phyloP scores from a whole-genome alignment of 2,113 vertebrate species.

The Hemiprocne comata region DNA sequence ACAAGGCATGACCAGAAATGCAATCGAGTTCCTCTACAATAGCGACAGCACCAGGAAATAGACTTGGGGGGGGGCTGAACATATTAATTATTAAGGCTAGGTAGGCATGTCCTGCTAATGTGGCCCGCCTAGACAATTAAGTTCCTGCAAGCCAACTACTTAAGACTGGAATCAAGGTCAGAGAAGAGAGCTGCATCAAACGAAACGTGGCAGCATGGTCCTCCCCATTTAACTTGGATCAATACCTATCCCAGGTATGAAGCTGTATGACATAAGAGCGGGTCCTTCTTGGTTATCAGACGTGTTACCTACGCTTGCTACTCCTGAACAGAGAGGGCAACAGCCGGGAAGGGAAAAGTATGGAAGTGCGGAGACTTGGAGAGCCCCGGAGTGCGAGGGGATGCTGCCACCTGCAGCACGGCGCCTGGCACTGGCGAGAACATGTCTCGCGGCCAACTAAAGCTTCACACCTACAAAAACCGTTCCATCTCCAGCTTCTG shows the following conservation, averaged over 20 bases:
- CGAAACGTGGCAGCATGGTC: not conserved
- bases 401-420: slow-evolving; percentile 58
- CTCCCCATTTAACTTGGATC: not conserved
- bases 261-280: not conserved
- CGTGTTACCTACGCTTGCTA: accelerated
- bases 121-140: not conserved
- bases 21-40: not conserved
- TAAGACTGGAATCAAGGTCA: not conserved
- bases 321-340: not conserved
- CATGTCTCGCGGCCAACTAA: not conserved
- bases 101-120: not conserved
- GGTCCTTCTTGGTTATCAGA: too few relatives aligned
- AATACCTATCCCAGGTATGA: accelerated
- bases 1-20: not conserved
- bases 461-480: not conserved
- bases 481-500: accelerated
- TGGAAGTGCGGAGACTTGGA: not conserved
- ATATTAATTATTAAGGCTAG: not conserved
- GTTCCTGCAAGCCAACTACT: not conserved
- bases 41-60: not conserved
- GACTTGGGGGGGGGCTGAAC: not conserved
- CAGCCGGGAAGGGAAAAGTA: not conserved
- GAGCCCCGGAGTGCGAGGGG: not conserved
- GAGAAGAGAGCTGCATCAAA: not conserved
- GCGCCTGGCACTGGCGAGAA: not conserved